These are phyloP conservation scores for Philotrypesis tridentata DNA, from an alignment of 1,140 invertebrate genomes.

Conservation along the genomic window DNA sequence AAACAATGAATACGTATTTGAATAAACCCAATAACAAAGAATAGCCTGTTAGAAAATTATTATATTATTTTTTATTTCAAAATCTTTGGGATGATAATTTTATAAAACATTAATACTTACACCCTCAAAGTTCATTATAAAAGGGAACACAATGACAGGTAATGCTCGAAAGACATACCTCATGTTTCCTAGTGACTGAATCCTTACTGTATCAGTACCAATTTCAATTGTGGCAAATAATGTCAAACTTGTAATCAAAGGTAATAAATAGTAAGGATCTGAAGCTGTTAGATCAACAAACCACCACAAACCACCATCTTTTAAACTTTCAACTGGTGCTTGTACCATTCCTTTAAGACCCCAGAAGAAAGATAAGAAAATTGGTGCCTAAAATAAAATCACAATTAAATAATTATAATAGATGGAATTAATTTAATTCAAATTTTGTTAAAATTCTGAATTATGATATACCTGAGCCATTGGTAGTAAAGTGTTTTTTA, in stretches of 20 bases:
- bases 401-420: constrained; percentile 35
- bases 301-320: constrained; percentile 92
- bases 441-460: background rate
- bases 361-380: constrained; percentile 94
- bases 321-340: constrained; percentile 90
- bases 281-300: constrained; percentile 92
- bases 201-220: constrained; percentile 84
- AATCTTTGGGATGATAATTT: constrained; percentile 2
- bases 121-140: constrained; percentile 91
- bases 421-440: background rate
- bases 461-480: constrained; percentile 79
- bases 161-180: constrained; percentile 84
- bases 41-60: constrained; percentile 76
- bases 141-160: constrained; percentile 88
- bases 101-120: constrained; percentile 72
- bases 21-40: constrained; percentile 91
- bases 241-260: constrained; percentile 87
- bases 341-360: constrained; percentile 89
- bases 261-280: constrained; percentile 93
- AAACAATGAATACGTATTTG: constrained; percentile 89
- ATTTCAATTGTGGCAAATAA: constrained; percentile 88
- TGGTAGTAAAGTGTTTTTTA: constrained; percentile 88
- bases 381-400: constrained; percentile 77
- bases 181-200: constrained; percentile 80
- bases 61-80: constrained; percentile 9